Evolutionary conservation across 2,888 invertebrate species (phyloP).

Genomic region (Ichneumon xanthorius): DNA sequence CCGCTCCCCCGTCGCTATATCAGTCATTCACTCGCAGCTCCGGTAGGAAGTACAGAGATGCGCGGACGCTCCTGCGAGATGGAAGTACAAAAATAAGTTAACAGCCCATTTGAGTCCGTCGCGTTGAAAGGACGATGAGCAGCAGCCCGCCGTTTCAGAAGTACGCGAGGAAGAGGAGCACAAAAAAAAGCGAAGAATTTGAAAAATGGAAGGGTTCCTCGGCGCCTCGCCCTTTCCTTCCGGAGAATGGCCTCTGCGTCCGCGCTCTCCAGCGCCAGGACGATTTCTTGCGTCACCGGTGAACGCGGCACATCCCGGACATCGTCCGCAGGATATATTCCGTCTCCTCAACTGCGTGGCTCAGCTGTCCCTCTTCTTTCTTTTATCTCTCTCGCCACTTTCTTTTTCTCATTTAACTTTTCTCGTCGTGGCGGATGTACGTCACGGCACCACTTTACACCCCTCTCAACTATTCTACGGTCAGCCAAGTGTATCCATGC

Average conservation of each 20-base stretch:
- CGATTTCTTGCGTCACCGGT: slow-evolving; percentile 27
- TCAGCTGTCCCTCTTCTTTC: background rate
- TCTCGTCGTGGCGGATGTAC: slow-evolving; percentile 5
- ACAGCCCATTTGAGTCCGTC: slow-evolving; percentile 38
- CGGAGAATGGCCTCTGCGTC: slow-evolving; percentile 8
- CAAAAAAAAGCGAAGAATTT: slow-evolving; percentile 27
- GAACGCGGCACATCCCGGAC: slow-evolving; percentile 29
- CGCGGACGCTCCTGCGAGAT: background rate
- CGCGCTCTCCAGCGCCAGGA: slow-evolving; percentile 23
- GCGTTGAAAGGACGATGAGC: slow-evolving; percentile 49
- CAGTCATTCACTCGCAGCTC: background rate
- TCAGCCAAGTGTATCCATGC: slow-evolving; percentile 17
- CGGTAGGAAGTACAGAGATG: background rate
- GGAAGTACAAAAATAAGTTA: slow-evolving; percentile 57
- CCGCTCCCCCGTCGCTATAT: slow-evolving; percentile 9
- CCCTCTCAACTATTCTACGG: background rate
- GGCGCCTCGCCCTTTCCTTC: slow-evolving; percentile 45
- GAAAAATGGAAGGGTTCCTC: slow-evolving; percentile 32
- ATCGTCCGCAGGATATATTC: slow-evolving; percentile 37
- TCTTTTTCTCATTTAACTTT: slow-evolving; percentile 2
- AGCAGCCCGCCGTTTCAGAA: slow-evolving; percentile 2
- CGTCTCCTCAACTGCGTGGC: slow-evolving; percentile 12
- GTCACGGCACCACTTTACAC: slow-evolving; percentile 17
- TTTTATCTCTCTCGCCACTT: background rate
- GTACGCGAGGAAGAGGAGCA: background rate